phyloP scores from a whole-genome alignment of 2,113 vertebrate species.

The Spea multiplicata region DNA sequence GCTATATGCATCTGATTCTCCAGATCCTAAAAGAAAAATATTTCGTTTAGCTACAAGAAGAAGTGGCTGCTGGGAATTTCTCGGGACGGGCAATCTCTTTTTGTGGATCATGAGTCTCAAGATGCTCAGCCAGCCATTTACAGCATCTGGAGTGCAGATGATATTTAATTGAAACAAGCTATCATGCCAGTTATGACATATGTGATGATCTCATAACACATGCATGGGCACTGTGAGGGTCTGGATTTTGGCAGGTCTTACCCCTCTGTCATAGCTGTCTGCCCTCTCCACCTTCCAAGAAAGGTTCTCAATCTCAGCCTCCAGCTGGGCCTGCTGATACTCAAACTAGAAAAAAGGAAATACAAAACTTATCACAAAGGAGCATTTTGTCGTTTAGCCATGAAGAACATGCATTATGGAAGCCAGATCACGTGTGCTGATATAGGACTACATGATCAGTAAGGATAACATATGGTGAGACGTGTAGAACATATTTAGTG shows the following conservation, averaged over 20 bases:
- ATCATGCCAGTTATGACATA: too few relatives aligned
- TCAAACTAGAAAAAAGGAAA: slow-evolving; percentile 78
- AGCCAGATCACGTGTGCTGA: too few relatives aligned
- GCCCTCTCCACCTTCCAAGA: slow-evolving; percentile 98
- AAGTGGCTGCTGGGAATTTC: neutral
- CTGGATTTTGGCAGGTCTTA: slow-evolving; percentile 58
- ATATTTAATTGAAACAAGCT: too few relatives aligned
- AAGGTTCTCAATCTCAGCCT: slow-evolving; percentile 97
- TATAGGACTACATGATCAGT: too few relatives aligned
- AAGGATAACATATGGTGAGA: too few relatives aligned
- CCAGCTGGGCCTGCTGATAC: slow-evolving; percentile 97
- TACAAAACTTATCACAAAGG: neutral
- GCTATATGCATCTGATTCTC: slow-evolving; percentile 99
- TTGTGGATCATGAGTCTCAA: too few relatives aligned
- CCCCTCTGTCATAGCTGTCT: slow-evolving; percentile 95
- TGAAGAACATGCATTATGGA: too few relatives aligned
- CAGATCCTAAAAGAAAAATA: slow-evolving; percentile 75
- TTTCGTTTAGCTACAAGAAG: neutral
- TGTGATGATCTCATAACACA: too few relatives aligned
- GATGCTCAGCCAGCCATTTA: neutral
- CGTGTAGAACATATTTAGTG: too few relatives aligned
- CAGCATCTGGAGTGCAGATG: too few relatives aligned
- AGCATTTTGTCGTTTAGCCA: neutral
- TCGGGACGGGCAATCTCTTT: too few relatives aligned
- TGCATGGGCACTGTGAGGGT: too few relatives aligned